These are phyloP conservation scores for Mantis religiosa DNA, from an alignment of 2,888 invertebrate species.

Conservation along the genomic window DNA sequence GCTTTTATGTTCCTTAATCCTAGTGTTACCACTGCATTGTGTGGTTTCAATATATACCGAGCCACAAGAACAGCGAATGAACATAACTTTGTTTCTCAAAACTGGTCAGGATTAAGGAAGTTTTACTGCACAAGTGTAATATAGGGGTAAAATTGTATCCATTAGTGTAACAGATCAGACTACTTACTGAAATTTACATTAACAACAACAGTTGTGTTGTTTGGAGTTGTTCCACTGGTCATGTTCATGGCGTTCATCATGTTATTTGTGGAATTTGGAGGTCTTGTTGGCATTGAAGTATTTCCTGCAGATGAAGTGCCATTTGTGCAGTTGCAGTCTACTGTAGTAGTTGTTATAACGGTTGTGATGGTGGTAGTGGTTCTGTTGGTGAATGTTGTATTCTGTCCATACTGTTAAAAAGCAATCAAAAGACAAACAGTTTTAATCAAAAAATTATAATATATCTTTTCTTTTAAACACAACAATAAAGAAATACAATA, in stretches of 20 bases:
- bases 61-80: too few relatives aligned
- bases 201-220: neutral
- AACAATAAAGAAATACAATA: too few relatives aligned
- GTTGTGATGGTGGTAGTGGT: neutral
- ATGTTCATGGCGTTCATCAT: neutral
- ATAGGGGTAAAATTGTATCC: too few relatives aligned
- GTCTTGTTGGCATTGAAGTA: neutral
- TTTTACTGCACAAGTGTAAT: too few relatives aligned
- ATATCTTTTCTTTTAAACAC: too few relatives aligned
- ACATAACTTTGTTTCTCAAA: too few relatives aligned
- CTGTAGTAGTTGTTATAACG: neutral
- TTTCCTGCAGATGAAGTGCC: neutral
- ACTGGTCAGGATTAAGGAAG: too few relatives aligned
- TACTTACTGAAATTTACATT: neutral
- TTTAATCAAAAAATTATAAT: too few relatives aligned
- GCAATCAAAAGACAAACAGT: neutral
- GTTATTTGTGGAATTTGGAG: neutral
- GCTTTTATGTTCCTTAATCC: too few relatives aligned
- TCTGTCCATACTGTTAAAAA: neutral
- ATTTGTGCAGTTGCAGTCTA: neutral
- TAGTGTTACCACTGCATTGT: too few relatives aligned
- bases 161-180: too few relatives aligned
- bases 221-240: neutral
- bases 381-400: neutral
- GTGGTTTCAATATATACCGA: too few relatives aligned